These are phyloP conservation scores for Cassiopea xamachana DNA, from an alignment of 30 jellyfish, hydroid and myxozoan species.

Conservation along the genomic window DNA sequence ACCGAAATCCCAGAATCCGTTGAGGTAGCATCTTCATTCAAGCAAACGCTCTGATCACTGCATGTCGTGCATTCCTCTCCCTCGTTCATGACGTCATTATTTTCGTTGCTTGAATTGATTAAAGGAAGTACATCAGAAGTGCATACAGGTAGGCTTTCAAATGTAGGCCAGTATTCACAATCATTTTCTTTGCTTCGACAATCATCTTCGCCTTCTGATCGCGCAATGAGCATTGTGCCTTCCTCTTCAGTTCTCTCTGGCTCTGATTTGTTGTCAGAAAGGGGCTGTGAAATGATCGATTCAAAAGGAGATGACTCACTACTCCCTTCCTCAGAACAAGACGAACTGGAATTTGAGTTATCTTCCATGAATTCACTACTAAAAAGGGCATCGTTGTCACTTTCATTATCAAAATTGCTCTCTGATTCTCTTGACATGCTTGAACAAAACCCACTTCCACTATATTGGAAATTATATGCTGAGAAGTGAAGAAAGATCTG, in stretches of 20 bases:
- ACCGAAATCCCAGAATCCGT: neutral
- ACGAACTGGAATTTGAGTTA: neutral
- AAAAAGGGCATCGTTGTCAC: neutral
- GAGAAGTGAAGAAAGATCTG: slow-evolving; percentile 43
- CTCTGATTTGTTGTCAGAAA: neutral
- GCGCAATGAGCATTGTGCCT: neutral
- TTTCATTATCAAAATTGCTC: neutral
- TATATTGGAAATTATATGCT: slow-evolving; percentile 21
- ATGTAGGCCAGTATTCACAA: neutral
- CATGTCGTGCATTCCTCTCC: neutral
- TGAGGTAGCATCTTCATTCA: neutral
- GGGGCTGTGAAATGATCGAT: neutral
- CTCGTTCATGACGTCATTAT: neutral
- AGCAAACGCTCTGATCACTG: neutral
- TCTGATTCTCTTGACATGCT: neutral
- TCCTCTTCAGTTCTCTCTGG: neutral
- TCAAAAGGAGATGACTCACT: neutral
- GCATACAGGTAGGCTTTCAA: neutral
- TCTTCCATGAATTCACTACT: neutral
- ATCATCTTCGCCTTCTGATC: neutral
- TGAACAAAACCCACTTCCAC: neutral
- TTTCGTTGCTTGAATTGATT: neutral
- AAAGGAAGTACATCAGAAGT: neutral
- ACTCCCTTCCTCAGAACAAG: neutral
- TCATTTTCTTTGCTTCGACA: neutral